Evolutionary conservation across 1,140 invertebrate species (phyloP).

Genomic region (Cherax destructor): DNA sequence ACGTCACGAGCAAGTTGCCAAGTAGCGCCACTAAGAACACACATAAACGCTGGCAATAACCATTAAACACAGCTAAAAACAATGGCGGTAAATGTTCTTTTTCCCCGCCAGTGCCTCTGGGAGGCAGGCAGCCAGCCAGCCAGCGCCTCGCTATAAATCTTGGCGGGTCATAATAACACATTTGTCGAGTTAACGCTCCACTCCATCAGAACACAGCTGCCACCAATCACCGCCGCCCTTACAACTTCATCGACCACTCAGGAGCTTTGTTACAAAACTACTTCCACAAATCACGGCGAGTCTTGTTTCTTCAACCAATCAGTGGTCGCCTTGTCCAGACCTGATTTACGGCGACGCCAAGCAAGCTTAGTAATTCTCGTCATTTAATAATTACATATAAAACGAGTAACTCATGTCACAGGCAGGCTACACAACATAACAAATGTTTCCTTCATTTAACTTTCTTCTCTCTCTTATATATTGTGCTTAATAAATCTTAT

Average conservation of each 20-base stretch:
- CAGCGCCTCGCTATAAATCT: slow-evolving; percentile 48
- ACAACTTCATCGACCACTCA: slow-evolving; percentile 63
- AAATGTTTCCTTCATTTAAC: neutral
- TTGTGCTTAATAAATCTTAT: too few relatives aligned
- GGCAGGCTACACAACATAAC: too few relatives aligned
- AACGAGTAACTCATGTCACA: neutral
- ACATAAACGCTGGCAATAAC: slow-evolving; percentile 32
- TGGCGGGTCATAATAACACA: slow-evolving; percentile 57
- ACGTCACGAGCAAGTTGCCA: neutral
- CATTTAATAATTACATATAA: neutral
- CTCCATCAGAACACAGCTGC: slow-evolving; percentile 61
- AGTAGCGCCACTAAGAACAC: neutral
- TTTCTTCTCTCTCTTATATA: too few relatives aligned
- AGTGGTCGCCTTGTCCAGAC: neutral
- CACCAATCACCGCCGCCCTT: slow-evolving; percentile 57
- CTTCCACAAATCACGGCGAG: slow-evolving; percentile 18
- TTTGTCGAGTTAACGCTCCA: slow-evolving; percentile 63
- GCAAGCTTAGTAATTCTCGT: neutral
- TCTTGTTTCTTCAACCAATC: slow-evolving; percentile 37
- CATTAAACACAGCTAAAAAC: slow-evolving; percentile 31
- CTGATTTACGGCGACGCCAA: neutral
- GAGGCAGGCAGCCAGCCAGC: neutral
- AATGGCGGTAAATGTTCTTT: slow-evolving; percentile 29
- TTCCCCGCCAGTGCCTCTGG: neutral
- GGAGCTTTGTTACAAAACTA: slow-evolving; percentile 24